phyloP scores from a whole-genome alignment of 2,888 invertebrate genomes.

The Heterodera filipjevi region DNA sequence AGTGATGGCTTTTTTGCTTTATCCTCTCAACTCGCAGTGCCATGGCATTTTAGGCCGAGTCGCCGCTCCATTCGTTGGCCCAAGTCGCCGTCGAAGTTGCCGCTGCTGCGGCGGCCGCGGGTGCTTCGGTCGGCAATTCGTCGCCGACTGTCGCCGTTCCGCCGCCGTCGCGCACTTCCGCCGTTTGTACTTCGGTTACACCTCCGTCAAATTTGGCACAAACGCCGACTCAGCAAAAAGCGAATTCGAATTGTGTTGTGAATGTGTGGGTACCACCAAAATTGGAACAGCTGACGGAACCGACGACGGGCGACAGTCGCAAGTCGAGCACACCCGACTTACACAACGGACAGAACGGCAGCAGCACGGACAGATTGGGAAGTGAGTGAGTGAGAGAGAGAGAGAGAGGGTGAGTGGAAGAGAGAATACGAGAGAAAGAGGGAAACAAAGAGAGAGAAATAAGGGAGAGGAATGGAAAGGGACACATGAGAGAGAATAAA shows the following conservation, averaged over 20 bases:
- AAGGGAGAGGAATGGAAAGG: no score
- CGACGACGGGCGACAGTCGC: neutral
- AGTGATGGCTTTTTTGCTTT: neutral
- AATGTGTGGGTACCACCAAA: constrained; percentile 46
- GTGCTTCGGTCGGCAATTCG: neutral
- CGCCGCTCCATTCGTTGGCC: constrained; percentile 34
- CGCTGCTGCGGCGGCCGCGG: constrained; percentile 6
- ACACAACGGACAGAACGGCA: constrained; percentile 22
- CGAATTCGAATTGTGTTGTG: constrained; percentile 17
- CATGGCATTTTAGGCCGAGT: neutral
- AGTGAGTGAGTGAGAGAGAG: constrained; percentile 8
- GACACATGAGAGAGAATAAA: no score
- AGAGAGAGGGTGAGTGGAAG: no score
- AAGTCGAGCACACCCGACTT: constrained; percentile 32
- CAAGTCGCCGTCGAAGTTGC: constrained; percentile 31
- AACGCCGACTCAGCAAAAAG: neutral
- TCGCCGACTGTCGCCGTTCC: neutral
- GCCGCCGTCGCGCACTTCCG: neutral
- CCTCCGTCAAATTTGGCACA: neutral
- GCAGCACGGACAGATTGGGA: constrained; percentile 20
- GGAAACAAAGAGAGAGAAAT: no score
- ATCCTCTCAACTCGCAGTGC: neutral
- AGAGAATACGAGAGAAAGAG: no score
- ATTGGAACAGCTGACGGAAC: constrained; percentile 29
- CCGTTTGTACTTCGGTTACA: neutral